These are phyloP conservation scores for Apis dorsata DNA, from an alignment of 1,140 invertebrate species.

Conservation along the genomic window DNA sequence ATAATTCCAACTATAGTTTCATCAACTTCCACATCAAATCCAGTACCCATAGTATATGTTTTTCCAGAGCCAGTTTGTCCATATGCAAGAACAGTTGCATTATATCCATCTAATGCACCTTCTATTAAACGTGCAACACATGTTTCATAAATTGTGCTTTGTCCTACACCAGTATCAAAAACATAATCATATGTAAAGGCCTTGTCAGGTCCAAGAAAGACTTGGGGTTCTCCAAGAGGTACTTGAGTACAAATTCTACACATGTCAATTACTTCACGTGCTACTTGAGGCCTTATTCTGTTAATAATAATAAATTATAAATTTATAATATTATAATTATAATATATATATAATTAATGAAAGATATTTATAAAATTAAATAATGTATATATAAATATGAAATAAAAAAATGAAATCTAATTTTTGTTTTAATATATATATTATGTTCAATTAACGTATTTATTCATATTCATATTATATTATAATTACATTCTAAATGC, in stretches of 20 bases:
- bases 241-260: slow-evolving; percentile 95
- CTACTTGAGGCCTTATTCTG: slow-evolving; percentile 96
- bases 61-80: slow-evolving; percentile 98
- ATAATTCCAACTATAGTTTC: slow-evolving; percentile 89
- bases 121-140: slow-evolving; percentile 93
- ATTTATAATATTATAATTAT: not conserved
- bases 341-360: not conserved
- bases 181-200: slow-evolving; percentile 99
- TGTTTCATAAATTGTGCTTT: slow-evolving; percentile 92
- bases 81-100: slow-evolving; percentile 97
- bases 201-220: slow-evolving; percentile 95
- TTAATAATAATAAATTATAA: slow-evolving; percentile 33
- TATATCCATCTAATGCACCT: slow-evolving; percentile 94
- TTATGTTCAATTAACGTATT: not conserved
- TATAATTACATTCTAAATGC: not conserved
- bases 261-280: slow-evolving; percentile 95
- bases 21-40: slow-evolving; percentile 91
- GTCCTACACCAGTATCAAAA: slow-evolving; percentile 89
- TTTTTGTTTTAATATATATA: not conserved
- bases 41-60: slow-evolving; percentile 99
- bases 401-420: not conserved
- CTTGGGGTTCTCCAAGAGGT: slow-evolving; percentile 92
- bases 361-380: not conserved
- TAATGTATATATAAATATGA: not conserved
- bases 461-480: not conserved